Base-by-base conservation (phyloP, 2,113 vertebrate species). In the Channa maculata region DNA sequence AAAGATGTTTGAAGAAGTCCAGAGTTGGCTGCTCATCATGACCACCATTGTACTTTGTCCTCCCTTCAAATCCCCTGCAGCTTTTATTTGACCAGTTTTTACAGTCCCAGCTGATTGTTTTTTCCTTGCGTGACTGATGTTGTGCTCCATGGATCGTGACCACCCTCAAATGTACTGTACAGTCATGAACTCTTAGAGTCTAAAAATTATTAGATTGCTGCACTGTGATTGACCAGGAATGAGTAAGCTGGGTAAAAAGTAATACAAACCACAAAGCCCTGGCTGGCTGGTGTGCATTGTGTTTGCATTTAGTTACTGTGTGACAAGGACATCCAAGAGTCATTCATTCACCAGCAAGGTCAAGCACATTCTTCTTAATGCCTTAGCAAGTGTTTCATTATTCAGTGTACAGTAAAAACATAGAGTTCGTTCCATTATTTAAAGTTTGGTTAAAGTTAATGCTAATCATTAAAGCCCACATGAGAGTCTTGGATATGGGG, bases 341-440 rank as follows among this genome's bases (percentile, higher is more conserved):
- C 71, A 83, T 51, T 86, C 61, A 87, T 87, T 91, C 73, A 82
- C 72, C n/a, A 14, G 54, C 65, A 77, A 86, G 70, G 85, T 84
- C 75, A 85, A 78, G 48, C 5, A 9, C 14, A n/a, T 46, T 61
- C 45, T 54, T 69, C 39, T 50, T 8, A 38, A 72, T 41, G n/a
- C 51, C 51, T 49, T 2, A 48, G 46, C 24, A 12, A 14, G 39
- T 43, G 46, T 8, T 51, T 49, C 53, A 41, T 51, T 55, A 52
- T 55, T 62, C 7, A 24, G 9, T 61, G 13, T 52, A 44, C 43
- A 57, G 64, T 53, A 45, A 69, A 72, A 69, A 72, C 58, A 84
- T 9, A 65, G 52, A 67, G 54, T 71, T 51, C 46, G 51, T 50
- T 76, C 49, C 60, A 37, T 9, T 24, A 64, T 78, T 71, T 62